Base-by-base conservation (phyloP, 1,140 invertebrate species). In the Riptortus pedestris region DNA sequence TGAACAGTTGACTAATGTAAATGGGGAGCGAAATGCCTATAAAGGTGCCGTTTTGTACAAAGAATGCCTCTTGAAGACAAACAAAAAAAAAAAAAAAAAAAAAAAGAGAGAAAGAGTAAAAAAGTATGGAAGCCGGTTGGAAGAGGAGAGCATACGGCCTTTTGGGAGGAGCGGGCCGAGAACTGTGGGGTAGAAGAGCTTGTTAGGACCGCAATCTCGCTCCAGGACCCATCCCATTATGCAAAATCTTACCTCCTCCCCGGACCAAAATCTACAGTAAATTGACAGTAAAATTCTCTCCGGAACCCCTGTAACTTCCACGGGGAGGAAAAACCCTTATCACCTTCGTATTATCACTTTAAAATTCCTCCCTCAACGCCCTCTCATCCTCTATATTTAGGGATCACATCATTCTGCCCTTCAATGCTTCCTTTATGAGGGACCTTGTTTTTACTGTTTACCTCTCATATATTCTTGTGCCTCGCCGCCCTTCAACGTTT, bases 241-340 rank as follows among this genome's bases (percentile, higher is more conserved):
- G 63, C 63, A 64, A 64, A 64, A 55, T 64, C 63, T 57, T 48
- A 26, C 43, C 61, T 33, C 51, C 51, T 14, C 27, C 29, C 28
- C 31, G 33, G 52, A 38, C 63, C 63, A 59, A 64, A 64, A 64
- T 59, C 63, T 64, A 38, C 45, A 58, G 57, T 64, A 64, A 64
- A 59, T 64, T 55, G 63, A 48, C 63, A 64, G 63, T 64, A 64
- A 64, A 64, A 58, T 59, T 59, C 63, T 55, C 51, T 27, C 12
- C 31, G 28, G 22, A 64, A 57, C 63, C 52, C 63, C 63, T 55
- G 27, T 63, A 63, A 63, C 47, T 16, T 47, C 27, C 48, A 47
- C 48, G 31, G 59, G 55, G 63, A 55, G 51, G 24, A 12, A 24
- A 26, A 55, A 24, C 51, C 24, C 24, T 24, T 55, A 55, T 55